phyloP scores from a whole-genome alignment of 2,113 vertebrate species.

The Gobio gobio region DNA sequence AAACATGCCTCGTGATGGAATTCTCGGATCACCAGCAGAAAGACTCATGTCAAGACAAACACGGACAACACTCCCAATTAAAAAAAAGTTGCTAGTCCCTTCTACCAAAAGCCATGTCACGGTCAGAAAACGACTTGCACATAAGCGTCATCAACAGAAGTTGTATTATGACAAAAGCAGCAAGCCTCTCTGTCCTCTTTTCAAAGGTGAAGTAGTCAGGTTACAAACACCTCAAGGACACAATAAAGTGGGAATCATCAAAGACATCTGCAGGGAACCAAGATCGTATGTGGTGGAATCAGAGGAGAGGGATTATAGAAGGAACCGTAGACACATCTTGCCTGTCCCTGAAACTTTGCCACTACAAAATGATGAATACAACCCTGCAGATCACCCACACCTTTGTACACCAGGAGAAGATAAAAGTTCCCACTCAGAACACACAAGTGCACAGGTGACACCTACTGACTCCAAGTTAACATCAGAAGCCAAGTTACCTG shows the following conservation, averaged over 20 bases:
- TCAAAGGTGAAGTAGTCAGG: no score
- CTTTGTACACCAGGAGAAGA: background rate
- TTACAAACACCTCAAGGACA: no score
- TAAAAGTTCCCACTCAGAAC: background rate
- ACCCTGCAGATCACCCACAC: background rate
- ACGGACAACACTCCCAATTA: background rate
- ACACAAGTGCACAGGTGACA: background rate
- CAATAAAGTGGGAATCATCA: no score
- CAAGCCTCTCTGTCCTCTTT: background rate
- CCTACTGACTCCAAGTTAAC: background rate
- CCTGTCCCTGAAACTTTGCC: no score
- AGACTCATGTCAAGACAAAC: conserved; percentile 8
- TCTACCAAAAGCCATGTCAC: background rate
- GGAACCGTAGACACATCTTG: no score
- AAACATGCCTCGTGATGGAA: no score
- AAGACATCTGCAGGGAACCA: no score
- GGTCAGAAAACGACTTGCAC: background rate
- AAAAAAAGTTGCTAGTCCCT: background rate
- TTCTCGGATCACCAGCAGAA: conserved; percentile 1
- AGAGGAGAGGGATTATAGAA: no score
- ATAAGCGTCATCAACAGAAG: background rate
- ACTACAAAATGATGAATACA: background rate
- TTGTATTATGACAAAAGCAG: background rate
- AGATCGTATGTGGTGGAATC: no score
- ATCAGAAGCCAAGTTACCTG: background rate